Conservation (phyloP, 1,140 invertebrate species). For the Agraylea sexmaculata region DNA sequence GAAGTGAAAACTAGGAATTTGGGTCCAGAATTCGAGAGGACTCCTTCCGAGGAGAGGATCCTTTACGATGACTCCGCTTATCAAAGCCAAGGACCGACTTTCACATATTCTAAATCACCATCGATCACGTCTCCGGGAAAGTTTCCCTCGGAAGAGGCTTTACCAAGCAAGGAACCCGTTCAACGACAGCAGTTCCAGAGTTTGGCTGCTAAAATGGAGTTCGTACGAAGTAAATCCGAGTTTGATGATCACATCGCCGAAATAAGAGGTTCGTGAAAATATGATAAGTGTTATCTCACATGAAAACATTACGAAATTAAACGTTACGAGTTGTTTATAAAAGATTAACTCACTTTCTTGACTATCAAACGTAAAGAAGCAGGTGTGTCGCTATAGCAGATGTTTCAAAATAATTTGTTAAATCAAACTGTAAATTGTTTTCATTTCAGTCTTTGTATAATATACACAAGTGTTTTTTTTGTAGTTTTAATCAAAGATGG, state of each 20-base stretch:
- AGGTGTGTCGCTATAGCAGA: no score
- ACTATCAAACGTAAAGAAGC: no score
- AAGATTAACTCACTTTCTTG: no score
- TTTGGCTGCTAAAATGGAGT: constrained; percentile 47
- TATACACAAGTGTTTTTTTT: no score
- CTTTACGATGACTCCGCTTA: constrained; percentile 44
- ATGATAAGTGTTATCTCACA: no score
- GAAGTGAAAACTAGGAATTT: constrained; percentile 26
- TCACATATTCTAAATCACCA: constrained; percentile 38
- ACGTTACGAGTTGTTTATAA: no score
- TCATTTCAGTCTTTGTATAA: no score
- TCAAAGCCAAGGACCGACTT: constrained; percentile 39
- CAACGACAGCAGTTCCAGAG: constrained; percentile 31
- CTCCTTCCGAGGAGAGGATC: constrained; percentile 42
- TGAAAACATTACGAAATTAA: no score
- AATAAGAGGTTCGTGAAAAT: constrained; percentile 59
- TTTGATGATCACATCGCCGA: constrained; percentile 78
- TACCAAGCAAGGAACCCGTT: constrained; percentile 26
- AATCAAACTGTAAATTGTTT: no score
- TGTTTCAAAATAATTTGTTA: no score
- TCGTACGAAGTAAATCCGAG: constrained; percentile 59
- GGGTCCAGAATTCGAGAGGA: constrained; percentile 29
- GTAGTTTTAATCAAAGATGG: no score
- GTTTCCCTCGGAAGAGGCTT: constrained; percentile 32
- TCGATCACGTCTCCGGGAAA: constrained; percentile 31